Conservation (phyloP, 2,797 vertebrate genomes). For the Toxotes lorentzi region DNA sequence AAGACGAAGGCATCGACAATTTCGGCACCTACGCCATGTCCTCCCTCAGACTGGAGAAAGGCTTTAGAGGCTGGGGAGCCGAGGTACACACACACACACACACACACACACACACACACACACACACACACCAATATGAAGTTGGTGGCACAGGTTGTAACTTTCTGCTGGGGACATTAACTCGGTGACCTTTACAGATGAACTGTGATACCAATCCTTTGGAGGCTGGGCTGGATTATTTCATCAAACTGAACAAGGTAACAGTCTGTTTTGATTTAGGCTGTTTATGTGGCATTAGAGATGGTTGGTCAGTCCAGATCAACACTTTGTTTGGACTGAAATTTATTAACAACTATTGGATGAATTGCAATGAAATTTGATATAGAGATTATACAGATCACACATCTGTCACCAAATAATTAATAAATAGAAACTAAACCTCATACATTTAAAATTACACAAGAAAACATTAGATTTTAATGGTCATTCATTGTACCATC, state of each 20-base stretch:
- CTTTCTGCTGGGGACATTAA: not conserved
- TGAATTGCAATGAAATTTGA: too few species aligned
- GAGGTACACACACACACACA: slow-evolving; percentile 85
- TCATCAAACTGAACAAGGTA: slow-evolving; percentile 98
- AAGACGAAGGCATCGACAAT: slow-evolving; percentile 92
- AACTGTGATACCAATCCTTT: slow-evolving; percentile 97
- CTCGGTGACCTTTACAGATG: slow-evolving; percentile 86
- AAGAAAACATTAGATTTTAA: too few species aligned
- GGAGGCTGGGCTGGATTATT: slow-evolving; percentile 95
- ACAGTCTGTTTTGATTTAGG: not conserved
- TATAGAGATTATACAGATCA: too few species aligned
- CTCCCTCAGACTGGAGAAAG: slow-evolving; percentile 94
- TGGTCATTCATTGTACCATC: too few species aligned
- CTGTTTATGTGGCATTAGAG: not conserved
- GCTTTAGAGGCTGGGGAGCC: slow-evolving; percentile 96
- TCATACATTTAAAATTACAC: too few species aligned
- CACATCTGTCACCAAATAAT: too few species aligned
- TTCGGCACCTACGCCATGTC: slow-evolving; percentile 96
- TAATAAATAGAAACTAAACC: too few species aligned
- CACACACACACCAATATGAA: not conserved
- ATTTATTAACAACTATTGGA: too few species aligned
- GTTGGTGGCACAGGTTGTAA: too few species aligned
- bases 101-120: not conserved
- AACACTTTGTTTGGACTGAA: not conserved
- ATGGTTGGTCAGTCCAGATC: not conserved